These are phyloP conservation scores for Cuculus canorus DNA, from an alignment of 2,797 vertebrate species.

Conservation along the genomic window DNA sequence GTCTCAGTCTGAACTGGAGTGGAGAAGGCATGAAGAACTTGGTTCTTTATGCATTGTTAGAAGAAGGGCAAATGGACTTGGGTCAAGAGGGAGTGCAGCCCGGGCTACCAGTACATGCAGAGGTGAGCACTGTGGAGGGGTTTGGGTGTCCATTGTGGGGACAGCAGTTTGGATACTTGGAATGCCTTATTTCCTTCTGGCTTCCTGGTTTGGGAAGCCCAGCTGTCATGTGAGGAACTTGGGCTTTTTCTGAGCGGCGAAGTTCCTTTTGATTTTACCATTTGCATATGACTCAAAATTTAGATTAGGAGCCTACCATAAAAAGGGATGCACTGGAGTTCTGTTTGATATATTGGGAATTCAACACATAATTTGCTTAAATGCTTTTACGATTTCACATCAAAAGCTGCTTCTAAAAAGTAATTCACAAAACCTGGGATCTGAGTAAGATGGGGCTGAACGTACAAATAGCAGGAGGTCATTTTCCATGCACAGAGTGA, in stretches of 20 bases:
- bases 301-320: not conserved
- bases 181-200: not conserved
- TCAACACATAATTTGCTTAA: slow-evolving; percentile 23
- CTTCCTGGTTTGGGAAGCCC: not conserved
- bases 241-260: not conserved
- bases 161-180: not conserved
- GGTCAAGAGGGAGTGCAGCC: not conserved
- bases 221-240: not conserved
- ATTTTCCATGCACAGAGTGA: not conserved
- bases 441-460: not conserved
- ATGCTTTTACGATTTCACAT: not conserved
- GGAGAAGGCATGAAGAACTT: not conserved
- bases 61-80: not conserved
- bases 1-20: not conserved
- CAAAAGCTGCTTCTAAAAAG: not conserved
- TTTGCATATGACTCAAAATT: slow-evolving; percentile 25
- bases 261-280: slow-evolving; percentile 16
- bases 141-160: not conserved
- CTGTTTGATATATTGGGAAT: not conserved
- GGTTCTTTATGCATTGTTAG: not conserved
- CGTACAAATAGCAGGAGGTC: not conserved
- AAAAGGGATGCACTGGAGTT: not conserved
- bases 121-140: not conserved
- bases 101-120: not conserved
- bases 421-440: not conserved